Base-by-base conservation (phyloP, 2,888 invertebrate species). In the Cephus spinipes region DNA sequence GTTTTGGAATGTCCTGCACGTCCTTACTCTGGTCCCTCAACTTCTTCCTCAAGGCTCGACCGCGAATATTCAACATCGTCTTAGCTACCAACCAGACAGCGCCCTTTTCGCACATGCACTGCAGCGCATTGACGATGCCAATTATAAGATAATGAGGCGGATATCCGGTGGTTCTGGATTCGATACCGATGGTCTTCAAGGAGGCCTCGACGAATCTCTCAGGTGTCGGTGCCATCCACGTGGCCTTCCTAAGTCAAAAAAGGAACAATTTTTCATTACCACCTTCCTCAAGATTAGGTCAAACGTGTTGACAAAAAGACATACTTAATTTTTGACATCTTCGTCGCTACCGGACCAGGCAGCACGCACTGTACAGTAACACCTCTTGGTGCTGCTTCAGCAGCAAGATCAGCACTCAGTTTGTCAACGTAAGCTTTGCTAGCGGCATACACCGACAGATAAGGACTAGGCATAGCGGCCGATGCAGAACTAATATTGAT, bases 281-380 rank as follows among this genome's bases (percentile, higher is more conserved):
- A 1, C 9, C 73, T 11, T 31, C 23, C 0, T 6, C 40, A 15
- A 1, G 23, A 9, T 9, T 55, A 1, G 40, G 40, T 0, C 23
- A 23, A 55, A 23, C 23, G 9, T 1, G 9, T 23, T 9, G 40
- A 9, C 1, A 9, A 23, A 1, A 0, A 0, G 9, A 55, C 88
- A 84, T 80, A 91, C 91, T 89, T 91, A 79, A 98, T 96, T 86
- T 96, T 96, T 12, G 96, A 95, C 96, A 98, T 97, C 88, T 98
- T 98, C 0, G 98, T 97, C 33, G 97, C 97, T 0, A 98, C 98
- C 85, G 96, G 97, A 1, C 97, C 98, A 0, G 98, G 98, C 79
- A 95, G 92, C 0, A 98, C 93, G 88, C 96, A 95, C 92, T 98
- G 98, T 9, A 97, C 93, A 6, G 95, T 93, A 34, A 97, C 94